Evolutionary conservation across 2,888 invertebrate genomes (phyloP), one percentile per base, ranked within the genome.

Genomic region (Cataglyphis rosenhaueri): DNA sequence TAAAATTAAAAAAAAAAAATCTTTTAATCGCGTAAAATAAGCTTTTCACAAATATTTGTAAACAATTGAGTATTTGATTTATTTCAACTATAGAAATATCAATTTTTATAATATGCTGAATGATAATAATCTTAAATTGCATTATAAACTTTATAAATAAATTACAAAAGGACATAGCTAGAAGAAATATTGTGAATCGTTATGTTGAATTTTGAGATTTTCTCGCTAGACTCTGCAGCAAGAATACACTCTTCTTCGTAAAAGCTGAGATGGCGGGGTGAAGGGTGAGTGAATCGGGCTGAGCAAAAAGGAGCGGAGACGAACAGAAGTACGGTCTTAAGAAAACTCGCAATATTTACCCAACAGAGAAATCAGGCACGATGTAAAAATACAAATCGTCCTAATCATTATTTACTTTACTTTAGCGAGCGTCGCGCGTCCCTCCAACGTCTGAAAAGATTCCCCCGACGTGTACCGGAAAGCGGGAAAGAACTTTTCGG

Each of bases 401-500:
- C 93, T 93, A 93, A 93, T 93, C 93, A 93, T 92, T 93, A 93
- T 93, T 93, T 93, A 92, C 93, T 93, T 92, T 92, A 91, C 91
- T 91, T 90, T 92, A 84, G 84, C 84, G 84, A 87, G 86, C 86
- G 86, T 85, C 82, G 88, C 82, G 88, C 86, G 62, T 35, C 75
- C 82, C 79, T 76, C 52, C n/a, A 74, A 86, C 62, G 79, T 68
- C 82, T 81, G 81, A 73, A 71, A 57, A 73, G 84, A 71, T 82
- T 78, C 68, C 88, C 75, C 83, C 65, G 81, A 29, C 29, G 29
- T 29, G 29, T 29, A 29, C 29, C 29, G 29, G 29, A 29, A 29
- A 29, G 29, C 29, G 29, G 81, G 86, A 86, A 90, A 88, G 84
- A 86, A 90, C 65, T 88, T 91, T 84, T 85, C 89, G 84, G 87